phyloP scores from a whole-genome alignment of 2,113 vertebrate species.

The Ictalurus furcatus region DNA sequence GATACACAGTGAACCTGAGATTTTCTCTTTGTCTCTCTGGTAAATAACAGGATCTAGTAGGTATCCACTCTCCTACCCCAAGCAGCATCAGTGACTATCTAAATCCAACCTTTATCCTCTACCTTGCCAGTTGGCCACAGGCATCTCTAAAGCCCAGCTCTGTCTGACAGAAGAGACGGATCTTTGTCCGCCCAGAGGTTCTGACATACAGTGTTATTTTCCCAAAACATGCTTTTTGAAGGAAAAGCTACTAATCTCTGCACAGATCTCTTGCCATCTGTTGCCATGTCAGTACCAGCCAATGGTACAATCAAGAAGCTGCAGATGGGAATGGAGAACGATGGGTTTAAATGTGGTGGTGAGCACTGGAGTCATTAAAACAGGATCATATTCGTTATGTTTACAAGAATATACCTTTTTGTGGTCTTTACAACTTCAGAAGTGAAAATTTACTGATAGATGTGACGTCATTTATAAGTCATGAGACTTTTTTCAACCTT shows the following conservation, averaged over 20 bases:
- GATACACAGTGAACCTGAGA: constrained; percentile 44
- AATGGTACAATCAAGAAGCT: constrained; percentile 1
- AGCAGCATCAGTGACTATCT: constrained; percentile 38
- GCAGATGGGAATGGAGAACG: neutral
- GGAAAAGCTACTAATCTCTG: constrained; percentile 45
- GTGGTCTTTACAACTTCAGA: neutral
- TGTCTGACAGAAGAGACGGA: constrained; percentile 35
- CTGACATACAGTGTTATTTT: constrained; percentile 13
- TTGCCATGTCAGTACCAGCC: neutral
- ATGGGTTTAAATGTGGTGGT: constrained; percentile 16
- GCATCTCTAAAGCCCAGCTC: constrained; percentile 30
- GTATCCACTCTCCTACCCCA: constrained; percentile 41
- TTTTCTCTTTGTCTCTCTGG: constrained; percentile 35
- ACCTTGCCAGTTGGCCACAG: neutral
- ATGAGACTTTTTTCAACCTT: neutral
- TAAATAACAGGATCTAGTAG: constrained; percentile 52
- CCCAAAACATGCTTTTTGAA: constrained; percentile 9
- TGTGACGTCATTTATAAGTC: neutral
- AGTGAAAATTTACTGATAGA: neutral
- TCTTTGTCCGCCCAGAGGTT: constrained; percentile 37
- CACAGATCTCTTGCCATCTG: constrained; percentile 28
- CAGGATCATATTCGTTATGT: neutral
- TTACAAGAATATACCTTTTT: neutral
- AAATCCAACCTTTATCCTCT: constrained; percentile 51
- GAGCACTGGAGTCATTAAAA: neutral